These are phyloP conservation scores for Cygnus olor DNA, from an alignment of 2,797 vertebrate genomes.

Conservation along the genomic window DNA sequence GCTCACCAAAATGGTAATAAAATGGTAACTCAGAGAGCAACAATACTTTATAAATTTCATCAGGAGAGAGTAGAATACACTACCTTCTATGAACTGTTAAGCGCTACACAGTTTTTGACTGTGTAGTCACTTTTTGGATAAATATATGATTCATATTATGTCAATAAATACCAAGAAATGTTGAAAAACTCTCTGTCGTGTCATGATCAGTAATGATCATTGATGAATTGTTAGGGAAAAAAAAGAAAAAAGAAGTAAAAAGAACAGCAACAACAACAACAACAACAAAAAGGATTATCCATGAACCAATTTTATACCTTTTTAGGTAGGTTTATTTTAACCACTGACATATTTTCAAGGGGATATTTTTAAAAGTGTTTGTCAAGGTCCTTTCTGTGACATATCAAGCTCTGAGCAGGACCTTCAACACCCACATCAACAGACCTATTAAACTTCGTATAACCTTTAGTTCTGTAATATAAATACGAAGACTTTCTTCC, in stretches of 20 bases:
- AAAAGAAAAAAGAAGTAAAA: too few species aligned
- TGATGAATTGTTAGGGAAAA: rapidly evolving
- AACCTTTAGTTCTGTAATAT: slow-evolving; percentile 5
- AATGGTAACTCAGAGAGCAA: neutral
- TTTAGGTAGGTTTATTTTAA: neutral
- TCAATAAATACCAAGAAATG: neutral
- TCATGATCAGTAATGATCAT: too few species aligned
- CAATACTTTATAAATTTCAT: neutral
- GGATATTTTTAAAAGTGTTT: neutral
- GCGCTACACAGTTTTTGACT: neutral
- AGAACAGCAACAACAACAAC: too few species aligned
- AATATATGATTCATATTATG: neutral
- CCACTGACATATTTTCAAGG: neutral
- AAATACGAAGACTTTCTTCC: slow-evolving; percentile 21
- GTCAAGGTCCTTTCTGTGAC: neutral
- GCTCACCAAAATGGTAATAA: neutral
- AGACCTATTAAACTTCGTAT: slow-evolving; percentile 28
- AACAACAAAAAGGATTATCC: rapidly evolving
- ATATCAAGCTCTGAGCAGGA: slow-evolving; percentile 18
- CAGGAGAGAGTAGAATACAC: neutral
- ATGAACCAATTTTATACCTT: neutral
- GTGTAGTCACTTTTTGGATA: neutral
- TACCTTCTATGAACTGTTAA: neutral
- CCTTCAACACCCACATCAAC: slow-evolving; percentile 46
- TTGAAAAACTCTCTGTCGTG: neutral